Base-by-base conservation (phyloP, 2,113 vertebrate species). In the Myocastor coypus region DNA sequence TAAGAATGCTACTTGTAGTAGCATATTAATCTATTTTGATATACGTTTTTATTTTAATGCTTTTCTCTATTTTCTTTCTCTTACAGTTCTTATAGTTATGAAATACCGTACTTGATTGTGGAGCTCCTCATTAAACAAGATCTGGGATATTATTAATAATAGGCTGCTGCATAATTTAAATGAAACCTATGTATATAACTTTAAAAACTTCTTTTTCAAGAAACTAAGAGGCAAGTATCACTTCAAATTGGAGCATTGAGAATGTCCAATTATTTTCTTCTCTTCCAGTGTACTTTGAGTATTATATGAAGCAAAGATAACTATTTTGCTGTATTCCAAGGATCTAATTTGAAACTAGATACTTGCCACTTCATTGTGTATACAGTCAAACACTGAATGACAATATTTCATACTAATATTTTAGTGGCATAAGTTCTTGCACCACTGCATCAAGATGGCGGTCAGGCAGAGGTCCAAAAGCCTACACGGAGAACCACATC, bases 71-170 rank as follows among this genome's bases (percentile, higher is more conserved):
- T 93, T 92, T 93, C 52, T 89, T 93, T 97, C 83, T 98, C 95
- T 98, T 97, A 37, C 98, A 99, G 99, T 99, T 93, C 98, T 98
- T 91, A 91, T 98, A 96, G 98, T 98, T 94, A 96, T 99, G 98
- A 99, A 98, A 96, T 98, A 98, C 97, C 98, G 13, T 19, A 98
- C 98, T 98, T 99, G 98, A 99, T 3, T 91, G 96, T 96, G 97
- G 97, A 98, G 87, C 86, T 96, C 91, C 91, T 46, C 13, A 42
- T 92, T 97, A 98, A 97, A 92, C 95, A 97, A 96, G 94, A 97
- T 97, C 96, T 98, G 97, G 97, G 97, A 98, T 87, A 94, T 94
- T 85, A 66, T 89, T 89, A 87, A 97, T 94, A 97, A 94, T 97
- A 97, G 96, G 95, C 97, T 96, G 98, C 98, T 98, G 98, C 98